Evolutionary conservation across 2,113 vertebrate species (phyloP), one percentile per base, ranked within the genome.

Genomic region (Cottus gobio): DNA sequence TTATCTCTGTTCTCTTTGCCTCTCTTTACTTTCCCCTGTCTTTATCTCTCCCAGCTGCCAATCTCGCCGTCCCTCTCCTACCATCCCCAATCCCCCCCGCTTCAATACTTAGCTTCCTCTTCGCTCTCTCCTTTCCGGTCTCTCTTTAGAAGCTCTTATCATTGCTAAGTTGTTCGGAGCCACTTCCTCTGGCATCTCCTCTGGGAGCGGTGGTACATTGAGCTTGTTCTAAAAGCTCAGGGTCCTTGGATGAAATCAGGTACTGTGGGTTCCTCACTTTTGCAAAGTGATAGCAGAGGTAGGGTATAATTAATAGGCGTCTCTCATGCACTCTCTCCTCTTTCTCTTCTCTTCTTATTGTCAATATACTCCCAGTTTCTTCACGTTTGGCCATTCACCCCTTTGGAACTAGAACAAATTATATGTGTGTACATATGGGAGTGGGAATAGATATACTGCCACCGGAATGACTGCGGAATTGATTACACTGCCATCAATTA

Each of bases 31-130:
- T 85, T 75, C 36, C 58, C 31, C 62, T 82, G 57, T 80, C 71
- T 89, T 85, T 86, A 87, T 86, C 87, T 75, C 68, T 75, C 74
- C 60, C 67, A 74, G 79, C 85, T 89, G 83, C 77, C 82, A 80
- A 76, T 90, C 89, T 84, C 71, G 36, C 36, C 12, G 7, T 75
- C 71, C 83, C 72, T 67, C 79, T 79, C 62, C 75, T 52, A 46
- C 46, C 79, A 83, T 82, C 66, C 84, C 57, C 63, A 75, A 28
- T 64, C 42, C 58, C 54, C 54, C 62, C 54, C 54, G 3, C 71
- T 79, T 76, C 74, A 69, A 85, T 75, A 70, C 52, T 73, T 13
- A 22, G 75, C 75, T 73, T 85, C 75, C 67, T 66, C 62, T 71
- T 65, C 30, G 52, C 36, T 50, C 42, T 62, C 66, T 46, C 60